These are phyloP conservation scores for Gobius niger DNA, from an alignment of 2,113 vertebrate genomes.

Conservation along the genomic window DNA sequence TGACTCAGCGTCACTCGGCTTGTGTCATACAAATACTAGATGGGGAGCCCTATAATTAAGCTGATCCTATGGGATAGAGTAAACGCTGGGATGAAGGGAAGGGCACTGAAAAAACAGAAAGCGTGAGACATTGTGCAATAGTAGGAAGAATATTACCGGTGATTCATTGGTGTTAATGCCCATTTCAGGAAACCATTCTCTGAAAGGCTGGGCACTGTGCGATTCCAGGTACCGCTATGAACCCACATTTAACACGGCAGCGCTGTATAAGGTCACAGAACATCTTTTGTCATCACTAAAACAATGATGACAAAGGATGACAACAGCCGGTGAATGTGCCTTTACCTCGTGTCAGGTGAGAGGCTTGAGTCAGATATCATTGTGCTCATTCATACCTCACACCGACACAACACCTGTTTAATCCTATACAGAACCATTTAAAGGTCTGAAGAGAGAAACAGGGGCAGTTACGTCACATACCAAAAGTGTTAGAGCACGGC, in stretches of 20 bases:
- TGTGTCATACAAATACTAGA: background rate
- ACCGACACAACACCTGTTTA: background rate
- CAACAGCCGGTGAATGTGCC: slow-evolving; percentile 27
- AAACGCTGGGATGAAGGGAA: background rate
- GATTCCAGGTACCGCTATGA: background rate
- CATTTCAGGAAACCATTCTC: background rate
- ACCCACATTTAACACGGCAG: background rate
- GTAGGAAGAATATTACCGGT: slow-evolving; percentile 13
- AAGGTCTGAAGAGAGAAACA: slow-evolving; percentile 2
- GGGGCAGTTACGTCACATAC: slow-evolving; percentile 7
- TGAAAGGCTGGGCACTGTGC: background rate
- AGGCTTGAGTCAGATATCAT: background rate
- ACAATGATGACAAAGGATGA: slow-evolving; percentile 9
- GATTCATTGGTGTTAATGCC: slow-evolving; percentile 25
- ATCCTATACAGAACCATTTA: slow-evolving; percentile 15
- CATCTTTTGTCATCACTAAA: background rate
- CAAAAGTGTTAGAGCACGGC: slow-evolving; percentile 1
- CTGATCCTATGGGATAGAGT: background rate
- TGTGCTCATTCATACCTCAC: slow-evolving; percentile 26
- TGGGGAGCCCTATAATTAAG: background rate
- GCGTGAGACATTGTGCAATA: slow-evolving; percentile 16
- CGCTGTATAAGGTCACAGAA: slow-evolving; percentile 39
- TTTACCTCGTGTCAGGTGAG: background rate
- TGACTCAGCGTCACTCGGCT: background rate
- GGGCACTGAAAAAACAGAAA: background rate